phyloP scores from a whole-genome alignment of 2,888 invertebrate genomes.

The Drosophila robusta region DNA sequence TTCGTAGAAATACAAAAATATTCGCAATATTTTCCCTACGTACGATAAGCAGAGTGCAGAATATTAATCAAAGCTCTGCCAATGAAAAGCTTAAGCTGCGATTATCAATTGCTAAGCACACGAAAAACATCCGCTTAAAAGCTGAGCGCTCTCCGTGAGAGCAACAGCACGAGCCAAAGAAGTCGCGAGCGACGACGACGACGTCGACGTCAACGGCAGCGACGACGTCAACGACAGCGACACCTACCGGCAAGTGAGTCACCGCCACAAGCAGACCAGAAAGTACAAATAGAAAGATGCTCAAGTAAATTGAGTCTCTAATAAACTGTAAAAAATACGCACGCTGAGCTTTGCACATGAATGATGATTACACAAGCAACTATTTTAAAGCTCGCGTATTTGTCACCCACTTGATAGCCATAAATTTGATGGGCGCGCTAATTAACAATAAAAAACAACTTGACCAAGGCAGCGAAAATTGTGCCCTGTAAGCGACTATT shows the following conservation, averaged over 20 bases:
- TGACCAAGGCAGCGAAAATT: conserved; percentile 42
- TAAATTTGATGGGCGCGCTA: conserved; percentile 6
- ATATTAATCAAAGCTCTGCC: neutral
- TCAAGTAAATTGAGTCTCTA: conserved; percentile 2
- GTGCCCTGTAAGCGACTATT: conserved; percentile 56
- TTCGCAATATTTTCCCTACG: neutral
- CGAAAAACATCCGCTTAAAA: neutral
- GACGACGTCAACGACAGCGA: conserved; percentile 12
- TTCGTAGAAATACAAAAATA: conserved; percentile 30
- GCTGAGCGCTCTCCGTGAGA: neutral
- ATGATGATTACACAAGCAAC: conserved; percentile 18
- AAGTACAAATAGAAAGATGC: conserved; percentile 10
- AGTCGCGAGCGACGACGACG: neutral
- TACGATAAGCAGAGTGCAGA: neutral
- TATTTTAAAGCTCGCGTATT: conserved; percentile 25
- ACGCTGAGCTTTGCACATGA: conserved; percentile 2
- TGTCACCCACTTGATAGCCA: conserved; percentile 18
- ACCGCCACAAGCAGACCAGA: conserved; percentile 14
- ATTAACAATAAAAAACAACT: conserved; percentile 25
- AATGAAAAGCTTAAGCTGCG: conserved; percentile 2
- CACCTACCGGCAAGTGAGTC: conserved; percentile 62
- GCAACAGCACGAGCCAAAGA: conserved; percentile 16
- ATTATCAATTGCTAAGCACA: conserved; percentile 5
- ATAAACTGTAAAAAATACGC: conserved; percentile 3
- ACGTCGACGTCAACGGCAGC: conserved; percentile 1